Evolutionary conservation across 2,797 vertebrate species (phyloP).

Genomic region (Ceyx erithaca): DNA sequence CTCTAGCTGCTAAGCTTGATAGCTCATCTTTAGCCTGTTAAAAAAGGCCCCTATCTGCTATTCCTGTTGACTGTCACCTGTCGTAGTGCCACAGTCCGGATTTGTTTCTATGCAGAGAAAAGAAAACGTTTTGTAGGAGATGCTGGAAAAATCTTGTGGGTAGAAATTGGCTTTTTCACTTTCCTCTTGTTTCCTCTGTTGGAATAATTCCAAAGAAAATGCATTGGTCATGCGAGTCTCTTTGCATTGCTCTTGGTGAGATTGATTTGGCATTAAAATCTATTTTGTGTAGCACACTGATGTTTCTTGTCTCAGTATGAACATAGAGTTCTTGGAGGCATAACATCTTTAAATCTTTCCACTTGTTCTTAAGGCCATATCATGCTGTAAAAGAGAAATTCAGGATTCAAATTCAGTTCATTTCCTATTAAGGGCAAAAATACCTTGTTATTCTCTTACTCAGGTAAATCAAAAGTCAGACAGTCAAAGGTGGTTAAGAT

Average conservation of each 20-base stretch:
- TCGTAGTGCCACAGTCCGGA: background rate
- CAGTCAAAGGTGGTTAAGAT: slow-evolving; percentile 23
- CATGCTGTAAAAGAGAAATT: slow-evolving; percentile 20
- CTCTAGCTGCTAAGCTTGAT: slow-evolving; percentile 17
- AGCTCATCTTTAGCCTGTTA: slow-evolving; percentile 10
- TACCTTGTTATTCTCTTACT: background rate
- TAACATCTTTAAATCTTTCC: slow-evolving; percentile 33
- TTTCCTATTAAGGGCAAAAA: slow-evolving; percentile 29
- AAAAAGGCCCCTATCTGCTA: background rate
- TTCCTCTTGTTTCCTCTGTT: slow-evolving; percentile 34
- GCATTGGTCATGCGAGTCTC: slow-evolving; percentile 51
- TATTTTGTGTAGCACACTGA: slow-evolving; percentile 43
- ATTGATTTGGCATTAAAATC: slow-evolving; percentile 63
- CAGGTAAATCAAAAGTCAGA: slow-evolving; percentile 34
- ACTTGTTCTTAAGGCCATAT: slow-evolving; percentile 26
- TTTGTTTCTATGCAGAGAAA: background rate
- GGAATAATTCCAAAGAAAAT: slow-evolving; percentile 62
- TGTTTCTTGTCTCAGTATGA: slow-evolving; percentile 41
- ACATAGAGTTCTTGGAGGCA: slow-evolving; percentile 25
- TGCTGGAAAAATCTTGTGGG: slow-evolving; percentile 5
- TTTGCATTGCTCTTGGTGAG: slow-evolving; percentile 30
- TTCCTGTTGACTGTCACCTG: slow-evolving; percentile 27
- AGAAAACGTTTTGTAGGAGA: background rate
- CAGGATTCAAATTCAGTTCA: slow-evolving; percentile 23
- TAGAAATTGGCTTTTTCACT: slow-evolving; percentile 25